phyloP scores from a whole-genome alignment of 2,888 invertebrate genomes.

The Leucoptera coffeella region DNA sequence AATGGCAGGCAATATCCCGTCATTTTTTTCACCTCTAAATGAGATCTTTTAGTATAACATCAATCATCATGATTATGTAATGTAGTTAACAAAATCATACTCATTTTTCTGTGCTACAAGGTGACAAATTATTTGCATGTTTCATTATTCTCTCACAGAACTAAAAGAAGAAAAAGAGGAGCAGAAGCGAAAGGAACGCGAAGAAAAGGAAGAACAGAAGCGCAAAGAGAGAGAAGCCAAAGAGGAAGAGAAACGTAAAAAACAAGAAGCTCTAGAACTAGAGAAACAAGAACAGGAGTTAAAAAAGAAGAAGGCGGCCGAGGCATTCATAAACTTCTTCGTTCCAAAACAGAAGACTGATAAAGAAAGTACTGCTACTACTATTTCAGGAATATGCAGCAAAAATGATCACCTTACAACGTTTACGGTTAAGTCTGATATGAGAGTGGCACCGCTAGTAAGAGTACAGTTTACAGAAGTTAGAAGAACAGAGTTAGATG shows the following conservation, averaged over 20 bases:
- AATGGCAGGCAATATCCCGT: too few species aligned
- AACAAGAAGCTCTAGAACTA: conserved; percentile 55
- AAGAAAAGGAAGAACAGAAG: conserved; percentile 43
- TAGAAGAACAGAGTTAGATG: conserved; percentile 50
- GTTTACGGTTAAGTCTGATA: conserved; percentile 69
- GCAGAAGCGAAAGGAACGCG: conserved; percentile 28
- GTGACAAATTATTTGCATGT: conserved; percentile 2
- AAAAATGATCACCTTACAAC: conserved; percentile 33
- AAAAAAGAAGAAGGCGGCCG: conserved; percentile 71
- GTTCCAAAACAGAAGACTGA: conserved; percentile 54
- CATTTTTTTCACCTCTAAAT: too few species aligned
- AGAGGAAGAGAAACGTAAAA: conserved; percentile 57
- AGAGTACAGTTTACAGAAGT: conserved; percentile 51
- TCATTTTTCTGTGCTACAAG: too few species aligned
- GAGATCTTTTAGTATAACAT: too few species aligned
- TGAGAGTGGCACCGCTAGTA: conserved; percentile 74
- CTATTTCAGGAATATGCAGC: conserved; percentile 14
- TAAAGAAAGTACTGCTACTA: conserved; percentile 22
- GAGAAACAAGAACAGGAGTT: conserved; percentile 66
- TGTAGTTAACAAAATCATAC: too few species aligned
- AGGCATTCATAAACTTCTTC: conserved; percentile 79
- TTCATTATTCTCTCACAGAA: conserved; percentile 13
- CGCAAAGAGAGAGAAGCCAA: conserved; percentile 46
- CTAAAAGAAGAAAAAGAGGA: conserved; percentile 35
- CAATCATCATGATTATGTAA: too few species aligned